Evolutionary conservation across 53 echinoderm and acorn worm species (phyloP).

Genomic region (Arbacia lixula): DNA sequence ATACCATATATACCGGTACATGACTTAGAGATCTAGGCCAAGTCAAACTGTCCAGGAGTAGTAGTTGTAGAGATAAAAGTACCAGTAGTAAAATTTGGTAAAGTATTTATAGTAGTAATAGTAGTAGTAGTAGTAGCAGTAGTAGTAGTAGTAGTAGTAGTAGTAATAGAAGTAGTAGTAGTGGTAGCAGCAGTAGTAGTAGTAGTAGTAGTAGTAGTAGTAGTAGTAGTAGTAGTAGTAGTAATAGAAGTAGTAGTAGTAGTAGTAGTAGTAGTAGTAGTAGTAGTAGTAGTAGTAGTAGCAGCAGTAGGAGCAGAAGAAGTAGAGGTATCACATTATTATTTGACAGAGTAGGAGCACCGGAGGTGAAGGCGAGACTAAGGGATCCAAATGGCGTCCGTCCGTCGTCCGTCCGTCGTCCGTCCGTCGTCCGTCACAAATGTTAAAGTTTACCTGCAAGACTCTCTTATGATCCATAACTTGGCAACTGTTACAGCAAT

Average conservation of each 20-base stretch:
- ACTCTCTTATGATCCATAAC: no score
- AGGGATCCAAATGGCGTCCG: no score
- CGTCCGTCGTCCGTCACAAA: no score
- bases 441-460: no score
- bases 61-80: background rate
- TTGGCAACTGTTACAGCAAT: no score
- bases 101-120: background rate
- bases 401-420: no score
- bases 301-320: background rate
- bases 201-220: background rate
- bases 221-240: background rate
- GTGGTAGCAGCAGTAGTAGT: background rate
- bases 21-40: no score
- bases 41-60: no score
- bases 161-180: background rate
- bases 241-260: background rate
- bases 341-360: background rate
- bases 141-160: background rate
- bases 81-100: background rate
- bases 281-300: slow-evolving; percentile 31
- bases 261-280: background rate
- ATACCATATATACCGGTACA: no score
- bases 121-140: background rate
- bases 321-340: background rate
- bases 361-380: no score